phyloP scores from a whole-genome alignment of 2,888 invertebrate genomes.

The Agrenia bidenticulata region DNA sequence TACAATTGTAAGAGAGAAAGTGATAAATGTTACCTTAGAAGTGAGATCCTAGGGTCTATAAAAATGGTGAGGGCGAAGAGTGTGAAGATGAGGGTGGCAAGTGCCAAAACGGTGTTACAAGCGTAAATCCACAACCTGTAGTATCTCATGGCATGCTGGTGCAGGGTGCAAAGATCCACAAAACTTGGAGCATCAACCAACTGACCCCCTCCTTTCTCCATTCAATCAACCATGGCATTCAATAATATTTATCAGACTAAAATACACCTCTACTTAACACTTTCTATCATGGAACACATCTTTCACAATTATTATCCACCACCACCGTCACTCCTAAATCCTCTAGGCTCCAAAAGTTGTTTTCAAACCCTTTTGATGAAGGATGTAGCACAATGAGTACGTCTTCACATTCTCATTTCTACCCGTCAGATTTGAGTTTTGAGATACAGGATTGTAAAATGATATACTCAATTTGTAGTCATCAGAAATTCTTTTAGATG shows the following conservation, averaged over 20 bases:
- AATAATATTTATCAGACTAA: too few relatives aligned
- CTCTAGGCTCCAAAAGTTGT: too few relatives aligned
- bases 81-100: conserved; percentile 77
- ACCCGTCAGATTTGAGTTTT: too few relatives aligned
- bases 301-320: background rate
- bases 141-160: conserved; percentile 57
- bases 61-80: conserved; percentile 66
- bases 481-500: too few relatives aligned
- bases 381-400: too few relatives aligned
- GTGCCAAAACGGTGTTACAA: conserved; percentile 81
- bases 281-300: background rate
- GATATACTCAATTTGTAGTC: too few relatives aligned
- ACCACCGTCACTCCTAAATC: background rate
- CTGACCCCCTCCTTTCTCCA: conserved; percentile 50
- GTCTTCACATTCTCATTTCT: too few relatives aligned
- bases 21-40: conserved; percentile 59
- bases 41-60: conserved; percentile 58
- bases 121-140: conserved; percentile 75
- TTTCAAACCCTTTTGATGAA: too few relatives aligned
- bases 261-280: too few relatives aligned
- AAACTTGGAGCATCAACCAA: conserved; percentile 49
- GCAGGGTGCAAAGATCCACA: conserved; percentile 53
- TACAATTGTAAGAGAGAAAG: too few relatives aligned
- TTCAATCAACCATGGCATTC: conserved; percentile 25
- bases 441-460: too few relatives aligned